Conservation (phyloP, 2,888 invertebrate genomes). For the Apamea sordens region DNA sequence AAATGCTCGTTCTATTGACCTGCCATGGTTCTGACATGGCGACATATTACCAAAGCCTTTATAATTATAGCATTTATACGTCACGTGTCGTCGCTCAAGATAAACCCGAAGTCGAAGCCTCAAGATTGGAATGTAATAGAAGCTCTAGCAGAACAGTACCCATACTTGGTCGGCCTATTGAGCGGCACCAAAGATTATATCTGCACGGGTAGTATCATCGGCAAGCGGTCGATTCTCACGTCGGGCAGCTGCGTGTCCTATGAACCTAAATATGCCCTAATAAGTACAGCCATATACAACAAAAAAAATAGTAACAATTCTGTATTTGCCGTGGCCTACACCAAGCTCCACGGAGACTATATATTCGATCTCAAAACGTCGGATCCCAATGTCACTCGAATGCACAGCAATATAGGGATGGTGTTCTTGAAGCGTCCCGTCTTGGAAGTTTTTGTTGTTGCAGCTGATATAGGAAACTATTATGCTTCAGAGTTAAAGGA, state of each 20-base stretch:
- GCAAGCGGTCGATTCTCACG: constrained; percentile 76
- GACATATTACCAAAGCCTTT: constrained; percentile 59
- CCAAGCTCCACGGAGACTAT: constrained; percentile 75
- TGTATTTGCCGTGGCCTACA: constrained; percentile 71
- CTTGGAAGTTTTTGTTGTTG: constrained; percentile 70
- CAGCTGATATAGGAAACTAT: constrained; percentile 73
- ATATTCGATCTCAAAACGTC: constrained; percentile 67
- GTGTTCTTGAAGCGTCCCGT: constrained; percentile 72
- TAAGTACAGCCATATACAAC: constrained; percentile 73
- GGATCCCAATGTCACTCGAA: constrained; percentile 71
- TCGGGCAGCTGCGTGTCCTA: constrained; percentile 77
- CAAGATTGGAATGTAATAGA: constrained; percentile 75
- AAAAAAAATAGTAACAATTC: constrained; percentile 64
- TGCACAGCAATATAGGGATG: constrained; percentile 81
- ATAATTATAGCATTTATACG: constrained; percentile 45
- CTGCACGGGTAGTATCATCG: constrained; percentile 80
- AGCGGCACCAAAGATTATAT: constrained; percentile 70
- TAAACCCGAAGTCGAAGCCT: constrained; percentile 19
- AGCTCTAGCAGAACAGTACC: constrained; percentile 78
- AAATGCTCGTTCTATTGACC: constrained; percentile 61
- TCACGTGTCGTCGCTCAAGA: constrained; percentile 15
- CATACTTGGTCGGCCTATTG: constrained; percentile 79
- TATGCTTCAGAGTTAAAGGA: constrained; percentile 76
- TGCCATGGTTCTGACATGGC: constrained; percentile 74
- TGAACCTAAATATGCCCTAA: constrained; percentile 72